A percentile compares a stretch with the other conserved stretches of the same genome.
Conservation (phyloP, 2,888 invertebrate species). For the Drosophila colorata region DNA sequence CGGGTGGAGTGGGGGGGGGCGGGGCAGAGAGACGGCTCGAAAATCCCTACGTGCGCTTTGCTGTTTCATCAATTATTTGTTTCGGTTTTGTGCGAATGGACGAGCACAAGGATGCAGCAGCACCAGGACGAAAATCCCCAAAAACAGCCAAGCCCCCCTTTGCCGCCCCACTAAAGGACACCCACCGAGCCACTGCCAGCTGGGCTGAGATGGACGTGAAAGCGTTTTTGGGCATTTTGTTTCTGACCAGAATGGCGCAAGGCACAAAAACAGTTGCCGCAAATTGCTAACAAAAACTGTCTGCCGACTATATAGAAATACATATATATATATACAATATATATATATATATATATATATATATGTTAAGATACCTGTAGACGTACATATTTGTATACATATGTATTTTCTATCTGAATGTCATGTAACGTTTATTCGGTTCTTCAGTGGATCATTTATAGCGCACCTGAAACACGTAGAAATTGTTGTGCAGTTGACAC, state of each 20-base stretch:
- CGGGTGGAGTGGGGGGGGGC: too few species aligned
- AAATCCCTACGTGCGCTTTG: constrained; percentile 81
- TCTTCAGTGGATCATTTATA: constrained; percentile 33
- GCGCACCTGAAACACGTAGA: constrained; percentile 25
- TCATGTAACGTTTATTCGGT: constrained; percentile 42
- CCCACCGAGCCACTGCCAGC: neutral
- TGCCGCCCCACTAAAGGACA: neutral
- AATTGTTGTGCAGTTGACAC: constrained; percentile 28
- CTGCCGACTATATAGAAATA: constrained; percentile 26
- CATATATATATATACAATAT: neutral
- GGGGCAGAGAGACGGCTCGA: constrained; percentile 44
- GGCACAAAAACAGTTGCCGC: constrained; percentile 18
- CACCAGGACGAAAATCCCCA: constrained; percentile 15
- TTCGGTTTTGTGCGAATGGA: constrained; percentile 77
- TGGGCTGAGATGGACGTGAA: constrained; percentile 15
- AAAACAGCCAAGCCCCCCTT: neutral
- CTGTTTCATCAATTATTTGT: constrained; percentile 82
- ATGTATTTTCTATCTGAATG: constrained; percentile 3
- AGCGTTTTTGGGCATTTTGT: constrained; percentile 58
- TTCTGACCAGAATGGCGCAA: constrained; percentile 24
- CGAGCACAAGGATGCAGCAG: constrained; percentile 51
- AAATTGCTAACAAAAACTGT: constrained; percentile 38
- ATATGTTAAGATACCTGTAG: neutral
- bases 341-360: neutral
- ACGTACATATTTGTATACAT: neutral